Evolutionary conservation across 2,888 invertebrate genomes (phyloP).

Genomic region (Vesta saturnalis): DNA sequence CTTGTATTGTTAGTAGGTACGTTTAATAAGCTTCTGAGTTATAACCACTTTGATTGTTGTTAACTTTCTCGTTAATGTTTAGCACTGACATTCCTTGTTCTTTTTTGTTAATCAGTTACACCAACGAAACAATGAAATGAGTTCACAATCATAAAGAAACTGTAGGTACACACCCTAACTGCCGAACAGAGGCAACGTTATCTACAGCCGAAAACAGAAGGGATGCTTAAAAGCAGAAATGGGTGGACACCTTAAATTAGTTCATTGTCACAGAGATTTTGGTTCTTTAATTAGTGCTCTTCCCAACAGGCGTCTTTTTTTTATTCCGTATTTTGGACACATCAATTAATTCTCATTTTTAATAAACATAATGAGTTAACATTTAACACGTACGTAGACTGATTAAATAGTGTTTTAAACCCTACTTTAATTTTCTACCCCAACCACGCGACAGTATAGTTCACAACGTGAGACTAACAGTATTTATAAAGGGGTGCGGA

Average conservation of each 20-base stretch:
- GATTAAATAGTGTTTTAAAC: not conserved
- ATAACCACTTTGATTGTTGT: not conserved
- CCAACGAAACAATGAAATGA: slow-evolving; percentile 47
- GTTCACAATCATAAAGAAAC: slow-evolving; percentile 48
- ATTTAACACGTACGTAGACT: not conserved
- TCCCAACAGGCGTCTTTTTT: not conserved
- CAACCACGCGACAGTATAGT: not conserved
- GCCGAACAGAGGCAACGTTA: slow-evolving; percentile 46
- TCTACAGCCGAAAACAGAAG: slow-evolving; percentile 45
- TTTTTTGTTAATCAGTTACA: slow-evolving; percentile 30
- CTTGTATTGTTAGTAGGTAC: not conserved
- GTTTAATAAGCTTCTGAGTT: slow-evolving; percentile 1
- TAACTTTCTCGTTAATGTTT: not conserved
- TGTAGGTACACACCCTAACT: slow-evolving; percentile 47
- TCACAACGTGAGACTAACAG: not conserved
- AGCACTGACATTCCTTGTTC: not conserved
- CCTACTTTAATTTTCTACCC: not conserved
- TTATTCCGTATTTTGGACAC: not conserved
- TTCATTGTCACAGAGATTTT: slow-evolving; percentile 42
- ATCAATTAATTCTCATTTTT: not conserved
- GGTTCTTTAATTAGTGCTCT: slow-evolving; percentile 27
- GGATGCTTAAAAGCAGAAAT: slow-evolving; percentile 34
- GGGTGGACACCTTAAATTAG: slow-evolving; percentile 36
- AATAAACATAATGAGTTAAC: not conserved
- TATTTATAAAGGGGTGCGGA: not conserved